These are phyloP conservation scores for Eupeodes corollae DNA, from an alignment of 1,140 invertebrate species.

Conservation along the genomic window DNA sequence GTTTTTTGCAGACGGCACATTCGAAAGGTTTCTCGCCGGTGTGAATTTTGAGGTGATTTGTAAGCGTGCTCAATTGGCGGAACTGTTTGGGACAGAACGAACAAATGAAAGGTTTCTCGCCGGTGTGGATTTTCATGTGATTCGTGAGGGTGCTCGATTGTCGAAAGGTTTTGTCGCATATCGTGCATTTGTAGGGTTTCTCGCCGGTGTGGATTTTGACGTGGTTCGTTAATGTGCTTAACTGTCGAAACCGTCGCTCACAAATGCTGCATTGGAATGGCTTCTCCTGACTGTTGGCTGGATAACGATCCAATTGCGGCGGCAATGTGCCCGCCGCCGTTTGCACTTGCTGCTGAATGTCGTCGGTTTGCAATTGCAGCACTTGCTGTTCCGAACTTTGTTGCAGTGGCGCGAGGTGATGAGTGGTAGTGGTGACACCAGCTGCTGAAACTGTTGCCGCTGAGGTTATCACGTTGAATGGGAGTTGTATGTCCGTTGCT, in stretches of 20 bases:
- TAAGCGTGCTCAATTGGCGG: conserved; percentile 35
- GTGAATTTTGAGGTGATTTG: conserved; percentile 37
- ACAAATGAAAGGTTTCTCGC: conserved; percentile 37
- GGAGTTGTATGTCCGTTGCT: conserved; percentile 26
- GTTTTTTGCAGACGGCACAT: conserved; percentile 37
- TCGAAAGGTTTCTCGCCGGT: conserved; percentile 38
- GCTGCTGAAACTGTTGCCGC: conserved; percentile 28
- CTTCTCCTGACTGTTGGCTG: conserved; percentile 27
- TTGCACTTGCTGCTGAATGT: conserved; percentile 10
- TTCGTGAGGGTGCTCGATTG: conserved; percentile 35
- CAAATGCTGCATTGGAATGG: conserved; percentile 36
- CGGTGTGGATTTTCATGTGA: conserved; percentile 29
- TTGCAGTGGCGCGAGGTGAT: conserved; percentile 10
- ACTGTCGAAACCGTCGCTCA: conserved; percentile 34
- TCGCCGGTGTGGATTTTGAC: conserved; percentile 37
- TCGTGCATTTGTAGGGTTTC: conserved; percentile 35
- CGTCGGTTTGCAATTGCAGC: conserved; percentile 20
- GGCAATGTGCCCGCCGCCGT: background rate
- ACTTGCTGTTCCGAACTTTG: conserved; percentile 25
- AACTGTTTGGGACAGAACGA: conserved; percentile 36
- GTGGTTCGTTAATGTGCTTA: conserved; percentile 36
- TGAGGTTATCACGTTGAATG: conserved; percentile 31
- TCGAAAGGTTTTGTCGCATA: conserved; percentile 34
- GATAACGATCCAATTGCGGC: conserved; percentile 3
- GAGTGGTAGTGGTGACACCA: conserved; percentile 16